Conservation (phyloP, 1,140 invertebrate genomes). For the Ceratoteleas bidentatus region DNA sequence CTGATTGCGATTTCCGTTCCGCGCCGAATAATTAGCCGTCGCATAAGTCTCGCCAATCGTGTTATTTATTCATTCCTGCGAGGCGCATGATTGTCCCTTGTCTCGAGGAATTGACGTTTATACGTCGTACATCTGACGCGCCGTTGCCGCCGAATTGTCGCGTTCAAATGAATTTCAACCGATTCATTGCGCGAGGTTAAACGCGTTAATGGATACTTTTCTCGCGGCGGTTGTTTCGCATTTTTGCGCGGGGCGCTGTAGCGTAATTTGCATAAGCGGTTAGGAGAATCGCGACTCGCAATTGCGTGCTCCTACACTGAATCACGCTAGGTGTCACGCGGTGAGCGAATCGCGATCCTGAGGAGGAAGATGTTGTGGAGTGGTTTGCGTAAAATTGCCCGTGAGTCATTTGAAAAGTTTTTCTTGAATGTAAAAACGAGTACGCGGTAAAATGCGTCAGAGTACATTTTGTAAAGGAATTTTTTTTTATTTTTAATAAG, state of each 20-base stretch:
- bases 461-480: too few relatives aligned
- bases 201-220: slow-evolving; percentile 22
- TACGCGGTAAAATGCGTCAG: too few relatives aligned
- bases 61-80: slow-evolving; percentile 41
- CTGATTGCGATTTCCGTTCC: slow-evolving; percentile 35
- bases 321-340: slow-evolving; percentile 14
- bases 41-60: slow-evolving; percentile 37
- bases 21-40: slow-evolving; percentile 42
- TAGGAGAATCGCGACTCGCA: slow-evolving; percentile 13
- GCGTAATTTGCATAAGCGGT: slow-evolving; percentile 20
- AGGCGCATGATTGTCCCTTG: slow-evolving; percentile 18
- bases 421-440: too few relatives aligned
- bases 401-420: too few relatives aligned
- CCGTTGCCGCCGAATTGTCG: slow-evolving; percentile 17
- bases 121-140: slow-evolving; percentile 17
- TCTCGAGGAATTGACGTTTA: slow-evolving; percentile 40
- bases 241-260: slow-evolving; percentile 26
- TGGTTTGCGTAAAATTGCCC: too few relatives aligned
- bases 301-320: slow-evolving; percentile 13
- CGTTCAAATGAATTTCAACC: slow-evolving; percentile 39
- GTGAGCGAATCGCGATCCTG: slow-evolving; percentile 8
- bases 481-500: too few relatives aligned
- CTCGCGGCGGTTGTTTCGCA: slow-evolving; percentile 15
- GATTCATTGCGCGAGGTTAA: slow-evolving; percentile 40
- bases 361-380: too few relatives aligned